phyloP scores from a whole-genome alignment of 1,140 invertebrate genomes.

The Lepidotrigona ventralis region DNA sequence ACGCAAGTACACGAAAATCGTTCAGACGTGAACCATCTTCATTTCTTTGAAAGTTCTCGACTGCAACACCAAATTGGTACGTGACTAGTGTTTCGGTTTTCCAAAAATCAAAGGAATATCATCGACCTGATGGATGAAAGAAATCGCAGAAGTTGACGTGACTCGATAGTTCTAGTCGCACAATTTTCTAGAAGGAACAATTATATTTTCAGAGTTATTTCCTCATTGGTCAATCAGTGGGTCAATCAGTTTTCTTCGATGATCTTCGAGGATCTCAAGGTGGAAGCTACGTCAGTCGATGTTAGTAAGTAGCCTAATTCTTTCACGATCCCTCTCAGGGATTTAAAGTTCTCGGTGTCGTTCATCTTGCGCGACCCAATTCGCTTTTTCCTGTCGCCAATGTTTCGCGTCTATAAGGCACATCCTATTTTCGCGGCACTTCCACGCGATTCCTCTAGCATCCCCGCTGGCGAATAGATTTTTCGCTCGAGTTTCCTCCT shows the following conservation, averaged over 20 bases:
- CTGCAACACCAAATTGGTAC: neutral
- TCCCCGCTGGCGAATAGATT: constrained; percentile 10
- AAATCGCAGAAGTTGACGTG: no score
- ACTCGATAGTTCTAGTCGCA: no score
- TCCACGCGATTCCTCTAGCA: neutral
- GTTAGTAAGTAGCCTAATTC: neutral
- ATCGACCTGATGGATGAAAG: neutral
- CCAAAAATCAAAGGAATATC: neutral
- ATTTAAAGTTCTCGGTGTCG: neutral
- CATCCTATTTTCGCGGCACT: constrained; percentile 13
- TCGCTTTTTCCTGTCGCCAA: neutral
- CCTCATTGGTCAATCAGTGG: neutral
- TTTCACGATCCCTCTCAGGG: neutral
- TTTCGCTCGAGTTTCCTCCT: neutral
- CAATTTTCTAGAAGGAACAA: neutral
- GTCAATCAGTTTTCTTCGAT: neutral
- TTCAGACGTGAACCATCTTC: no score
- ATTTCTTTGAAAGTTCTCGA: no score
- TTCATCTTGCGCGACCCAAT: constrained; percentile 13
- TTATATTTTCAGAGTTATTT: neutral
- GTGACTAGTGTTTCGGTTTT: neutral
- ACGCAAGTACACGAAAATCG: neutral
- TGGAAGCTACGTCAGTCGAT: neutral
- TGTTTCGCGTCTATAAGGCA: constrained; percentile 17
- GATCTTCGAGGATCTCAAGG: neutral